These are phyloP conservation scores for Furnarius figulus DNA, from an alignment of 2,113 vertebrate species.

Conservation along the genomic window DNA sequence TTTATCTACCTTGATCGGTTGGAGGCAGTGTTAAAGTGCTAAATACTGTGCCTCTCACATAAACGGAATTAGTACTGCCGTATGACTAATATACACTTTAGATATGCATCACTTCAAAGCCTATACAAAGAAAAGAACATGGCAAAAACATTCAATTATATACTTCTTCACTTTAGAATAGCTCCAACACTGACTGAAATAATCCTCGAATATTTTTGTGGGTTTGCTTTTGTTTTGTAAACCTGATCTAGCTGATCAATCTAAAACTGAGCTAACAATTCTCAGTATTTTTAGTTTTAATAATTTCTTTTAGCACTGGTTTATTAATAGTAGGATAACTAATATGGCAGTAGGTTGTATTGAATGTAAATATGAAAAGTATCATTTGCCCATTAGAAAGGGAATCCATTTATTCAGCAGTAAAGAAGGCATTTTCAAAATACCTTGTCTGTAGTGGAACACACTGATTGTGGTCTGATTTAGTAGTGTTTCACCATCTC, in stretches of 20 bases:
- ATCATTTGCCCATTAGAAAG: not conserved
- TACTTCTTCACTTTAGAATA: not conserved
- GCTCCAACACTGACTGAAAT: not conserved
- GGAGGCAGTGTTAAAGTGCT: not conserved
- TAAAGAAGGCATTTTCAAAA: not conserved
- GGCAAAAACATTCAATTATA: not conserved
- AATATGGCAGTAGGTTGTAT: not conserved
- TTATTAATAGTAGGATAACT: not conserved
- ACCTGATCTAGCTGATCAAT: not conserved
- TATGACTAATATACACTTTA: not conserved
- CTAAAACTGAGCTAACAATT: not conserved
- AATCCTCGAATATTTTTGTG: not conserved
- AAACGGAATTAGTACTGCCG: fast-evolving
- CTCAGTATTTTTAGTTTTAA: not conserved
- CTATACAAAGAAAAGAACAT: not conserved
- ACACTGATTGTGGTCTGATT: not conserved
- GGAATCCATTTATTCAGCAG: not conserved
- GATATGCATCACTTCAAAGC: not conserved
- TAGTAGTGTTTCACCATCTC: not conserved
- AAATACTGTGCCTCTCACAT: not conserved
- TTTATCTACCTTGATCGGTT: not conserved
- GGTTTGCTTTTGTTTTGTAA: not conserved
- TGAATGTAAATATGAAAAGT: not conserved
- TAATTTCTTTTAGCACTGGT: not conserved
- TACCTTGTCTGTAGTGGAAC: not conserved